Evolutionary conservation across 2,888 invertebrate genomes (phyloP).

Genomic region (Tridacna gigas): DNA sequence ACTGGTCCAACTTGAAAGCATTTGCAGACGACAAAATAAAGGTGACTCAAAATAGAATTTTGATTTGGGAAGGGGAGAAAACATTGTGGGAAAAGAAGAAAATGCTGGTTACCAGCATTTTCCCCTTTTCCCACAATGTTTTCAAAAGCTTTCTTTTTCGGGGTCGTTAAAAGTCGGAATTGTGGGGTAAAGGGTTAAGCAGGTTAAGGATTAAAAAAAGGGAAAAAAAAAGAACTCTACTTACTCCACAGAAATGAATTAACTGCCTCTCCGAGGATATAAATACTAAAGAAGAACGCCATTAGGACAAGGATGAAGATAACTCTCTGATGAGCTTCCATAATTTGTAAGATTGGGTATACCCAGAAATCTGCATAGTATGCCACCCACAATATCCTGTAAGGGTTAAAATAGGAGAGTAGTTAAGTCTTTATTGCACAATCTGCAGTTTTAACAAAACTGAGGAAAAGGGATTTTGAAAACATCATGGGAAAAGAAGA

Average conservation of each 20-base stretch:
- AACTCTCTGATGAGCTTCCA: constrained; percentile 90
- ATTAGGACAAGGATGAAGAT: constrained; percentile 88
- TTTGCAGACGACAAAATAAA: no score
- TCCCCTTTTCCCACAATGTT: no score
- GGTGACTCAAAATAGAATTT: no score
- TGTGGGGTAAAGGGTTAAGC: no score
- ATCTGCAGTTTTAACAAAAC: background rate
- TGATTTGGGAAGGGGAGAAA: no score
- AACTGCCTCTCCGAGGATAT: constrained; percentile 77
- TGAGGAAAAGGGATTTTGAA: background rate
- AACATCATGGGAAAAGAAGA: background rate
- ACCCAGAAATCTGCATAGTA: constrained; percentile 91
- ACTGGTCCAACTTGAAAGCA: no score
- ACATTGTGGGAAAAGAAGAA: no score
- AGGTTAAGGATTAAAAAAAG: no score
- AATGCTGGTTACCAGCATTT: no score
- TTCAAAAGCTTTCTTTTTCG: no score
- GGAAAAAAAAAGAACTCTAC: constrained; percentile 39
- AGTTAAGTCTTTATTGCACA: background rate
- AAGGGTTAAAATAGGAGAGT: background rate
- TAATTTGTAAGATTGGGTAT: constrained; percentile 93
- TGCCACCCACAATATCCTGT: constrained; percentile 82
- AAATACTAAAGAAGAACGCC: constrained; percentile 77
- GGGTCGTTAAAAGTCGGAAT: no score
- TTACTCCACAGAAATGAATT: constrained; percentile 78